Evolutionary conservation across 2,888 invertebrate genomes (phyloP).

Genomic region (Torymus tubicola): DNA sequence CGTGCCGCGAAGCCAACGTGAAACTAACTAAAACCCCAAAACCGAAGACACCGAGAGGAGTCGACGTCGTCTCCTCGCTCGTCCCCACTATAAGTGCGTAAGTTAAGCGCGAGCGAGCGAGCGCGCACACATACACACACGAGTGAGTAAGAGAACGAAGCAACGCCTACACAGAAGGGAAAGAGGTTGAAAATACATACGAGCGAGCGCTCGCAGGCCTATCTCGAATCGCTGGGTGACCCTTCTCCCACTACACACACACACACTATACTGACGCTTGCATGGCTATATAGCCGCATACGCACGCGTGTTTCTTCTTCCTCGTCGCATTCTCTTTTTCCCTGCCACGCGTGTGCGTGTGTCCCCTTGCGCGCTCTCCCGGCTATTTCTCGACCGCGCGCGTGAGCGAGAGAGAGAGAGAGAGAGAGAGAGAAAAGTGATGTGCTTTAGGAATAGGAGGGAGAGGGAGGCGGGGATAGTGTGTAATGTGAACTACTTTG

Average conservation of each 20-base stretch:
- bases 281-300: no score
- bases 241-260: slow-evolving; percentile 45
- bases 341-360: slow-evolving; percentile 1
- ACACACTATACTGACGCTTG: not conserved
- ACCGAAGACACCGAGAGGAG: slow-evolving; percentile 74
- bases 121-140: slow-evolving; percentile 25
- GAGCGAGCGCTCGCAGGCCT: not conserved
- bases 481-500: no score
- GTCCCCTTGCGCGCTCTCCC: not conserved
- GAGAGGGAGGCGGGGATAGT: no score
- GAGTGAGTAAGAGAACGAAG: no score
- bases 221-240: slow-evolving; percentile 37
- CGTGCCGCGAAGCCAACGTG: slow-evolving; percentile 63
- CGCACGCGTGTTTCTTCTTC: slow-evolving; percentile 13
- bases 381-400: slow-evolving; percentile 38
- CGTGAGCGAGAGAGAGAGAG: no score
- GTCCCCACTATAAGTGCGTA: slow-evolving; percentile 47
- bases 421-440: no score
- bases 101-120: slow-evolving; percentile 40
- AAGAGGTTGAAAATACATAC: slow-evolving; percentile 54
- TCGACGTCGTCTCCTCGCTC: slow-evolving; percentile 58
- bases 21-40: slow-evolving; percentile 71
- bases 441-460: no score
- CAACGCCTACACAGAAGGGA: slow-evolving; percentile 8
- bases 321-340: slow-evolving; percentile 23